Base-by-base conservation (phyloP, 2,113 vertebrate species). In the Corythoichthys haematopterus region DNA sequence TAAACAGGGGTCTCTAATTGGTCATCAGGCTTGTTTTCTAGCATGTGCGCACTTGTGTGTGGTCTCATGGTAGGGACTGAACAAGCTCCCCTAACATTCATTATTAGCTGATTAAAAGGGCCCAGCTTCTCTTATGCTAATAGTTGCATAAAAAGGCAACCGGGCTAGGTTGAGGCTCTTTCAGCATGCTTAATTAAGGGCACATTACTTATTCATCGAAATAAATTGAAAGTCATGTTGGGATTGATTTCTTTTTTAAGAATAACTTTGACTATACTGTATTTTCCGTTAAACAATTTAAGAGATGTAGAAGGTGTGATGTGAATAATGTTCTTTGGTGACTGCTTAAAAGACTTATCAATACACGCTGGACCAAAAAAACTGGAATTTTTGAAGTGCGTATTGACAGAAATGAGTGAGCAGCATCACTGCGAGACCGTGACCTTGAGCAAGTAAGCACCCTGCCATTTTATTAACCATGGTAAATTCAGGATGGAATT, bases 41-140 rank as follows among this genome's bases (percentile, higher is more conserved):
- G 70, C 69, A 37, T 59, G n/a, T 13, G 68, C 9, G 51, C 47
- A 14, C 13, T 40, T 64, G 64, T 66, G 68, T 66, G 69, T 58
- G 74, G 82, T 88, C 86, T 91, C 84, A 61, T 71, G 80, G 85
- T 78, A 68, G 75, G 28, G 83, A 81, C 77, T 87, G 74, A 89
- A 90, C 83, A 85, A 76, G 80, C 79, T 87, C 88, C 85, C 80
- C 59, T 76, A 87, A 86, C 85, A 85, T 87, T 83, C 81, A 88
- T 88, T 88, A 90, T 89, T 84, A 87, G 77, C 71, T 86, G 83
- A 89, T 92, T 88, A 88, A 91, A 90, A 88, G 80, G 71, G 88
- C 84, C 83, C 71, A 78, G 85, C 85, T 76, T 81, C 80, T 88
- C 78, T 87, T 89, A 87, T 88, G 89, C 83, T 85, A 90, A 90